These are phyloP conservation scores for Ptilonorhynchus violaceus DNA, from an alignment of 2,113 vertebrate genomes.

Conservation along the genomic window DNA sequence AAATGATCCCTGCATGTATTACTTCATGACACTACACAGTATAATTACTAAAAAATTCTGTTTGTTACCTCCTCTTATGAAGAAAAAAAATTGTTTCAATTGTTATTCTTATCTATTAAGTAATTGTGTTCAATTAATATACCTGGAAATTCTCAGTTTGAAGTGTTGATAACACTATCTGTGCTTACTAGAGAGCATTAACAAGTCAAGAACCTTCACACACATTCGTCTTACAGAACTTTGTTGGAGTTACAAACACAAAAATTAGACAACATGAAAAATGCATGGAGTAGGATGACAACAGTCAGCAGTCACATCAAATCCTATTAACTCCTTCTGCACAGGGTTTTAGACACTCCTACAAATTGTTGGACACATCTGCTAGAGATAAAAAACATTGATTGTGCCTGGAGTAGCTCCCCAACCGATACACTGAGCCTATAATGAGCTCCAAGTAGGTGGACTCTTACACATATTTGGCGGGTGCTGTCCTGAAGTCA, in stretches of 20 bases:
- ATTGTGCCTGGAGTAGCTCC: neutral
- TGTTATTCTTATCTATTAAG: neutral
- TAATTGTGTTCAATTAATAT: neutral
- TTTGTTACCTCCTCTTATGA: neutral
- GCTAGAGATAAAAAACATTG: neutral
- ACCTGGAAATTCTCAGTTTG: neutral
- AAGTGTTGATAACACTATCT: neutral
- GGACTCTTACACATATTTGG: neutral
- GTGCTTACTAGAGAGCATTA: neutral
- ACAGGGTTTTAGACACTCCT: neutral
- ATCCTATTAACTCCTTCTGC: neutral
- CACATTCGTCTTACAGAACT: neutral
- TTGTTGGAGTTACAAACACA: neutral
- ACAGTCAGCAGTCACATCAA: neutral
- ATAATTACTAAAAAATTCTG: neutral
- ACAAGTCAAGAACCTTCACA: neutral
- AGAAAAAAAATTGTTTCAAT: neutral
- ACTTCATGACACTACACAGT: neutral
- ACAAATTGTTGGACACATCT: neutral
- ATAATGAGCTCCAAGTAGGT: neutral
- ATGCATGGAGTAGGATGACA: fast-evolving
- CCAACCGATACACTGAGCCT: neutral
- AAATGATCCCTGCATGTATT: neutral
- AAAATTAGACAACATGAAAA: neutral
- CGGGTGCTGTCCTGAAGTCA: neutral